Percentiles rank a stretch among this genome's conserved stretches.
These are phyloP conservation scores for Montipora capitata DNA, from an alignment of 92 coral and sea anemone species.

Conservation along the genomic window DNA sequence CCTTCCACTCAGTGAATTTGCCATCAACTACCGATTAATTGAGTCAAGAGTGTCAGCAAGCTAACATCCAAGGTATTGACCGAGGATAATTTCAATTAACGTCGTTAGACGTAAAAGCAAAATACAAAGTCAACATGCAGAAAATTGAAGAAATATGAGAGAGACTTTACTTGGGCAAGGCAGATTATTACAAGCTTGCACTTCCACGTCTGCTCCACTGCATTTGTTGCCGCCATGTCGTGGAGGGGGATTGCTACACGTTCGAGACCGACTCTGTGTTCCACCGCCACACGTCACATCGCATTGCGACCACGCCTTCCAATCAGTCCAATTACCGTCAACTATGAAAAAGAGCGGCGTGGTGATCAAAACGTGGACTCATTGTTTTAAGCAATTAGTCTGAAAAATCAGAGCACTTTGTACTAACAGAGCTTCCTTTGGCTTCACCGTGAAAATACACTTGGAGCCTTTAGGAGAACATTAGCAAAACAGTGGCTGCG, in stretches of 20 bases:
- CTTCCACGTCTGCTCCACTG: slow-evolving; percentile 16
- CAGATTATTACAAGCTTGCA: slow-evolving; percentile 23
- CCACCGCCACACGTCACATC: slow-evolving; percentile 69
- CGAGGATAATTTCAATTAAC: not conserved
- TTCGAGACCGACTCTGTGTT: slow-evolving; percentile 35
- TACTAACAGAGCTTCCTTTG: too few relatives aligned
- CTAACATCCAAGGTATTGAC: too few relatives aligned
- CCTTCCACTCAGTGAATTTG: slow-evolving; percentile 40
- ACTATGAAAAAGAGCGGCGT: slow-evolving; percentile 17
- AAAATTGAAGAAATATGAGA: not conserved
- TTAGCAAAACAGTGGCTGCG: too few relatives aligned
- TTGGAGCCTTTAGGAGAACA: too few relatives aligned
- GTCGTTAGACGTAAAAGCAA: not conserved
- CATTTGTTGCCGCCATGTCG: slow-evolving; percentile 39
- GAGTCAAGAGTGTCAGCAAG: not conserved
- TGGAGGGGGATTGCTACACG: slow-evolving; percentile 55
- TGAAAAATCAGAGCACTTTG: too few relatives aligned
- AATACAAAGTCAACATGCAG: not conserved
- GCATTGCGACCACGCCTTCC: slow-evolving; percentile 59
- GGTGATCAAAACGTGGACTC: not conserved
- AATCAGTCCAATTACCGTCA: slow-evolving; percentile 31
- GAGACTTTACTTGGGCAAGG: slow-evolving; percentile 49
- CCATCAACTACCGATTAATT: slow-evolving; percentile 57
- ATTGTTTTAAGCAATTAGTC: not conserved
- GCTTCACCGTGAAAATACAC: too few relatives aligned